Percentiles rank a stretch among this genome's conserved stretches.
phyloP scores from a whole-genome alignment of 1,140 invertebrate species.

The Hestina assimilis region DNA sequence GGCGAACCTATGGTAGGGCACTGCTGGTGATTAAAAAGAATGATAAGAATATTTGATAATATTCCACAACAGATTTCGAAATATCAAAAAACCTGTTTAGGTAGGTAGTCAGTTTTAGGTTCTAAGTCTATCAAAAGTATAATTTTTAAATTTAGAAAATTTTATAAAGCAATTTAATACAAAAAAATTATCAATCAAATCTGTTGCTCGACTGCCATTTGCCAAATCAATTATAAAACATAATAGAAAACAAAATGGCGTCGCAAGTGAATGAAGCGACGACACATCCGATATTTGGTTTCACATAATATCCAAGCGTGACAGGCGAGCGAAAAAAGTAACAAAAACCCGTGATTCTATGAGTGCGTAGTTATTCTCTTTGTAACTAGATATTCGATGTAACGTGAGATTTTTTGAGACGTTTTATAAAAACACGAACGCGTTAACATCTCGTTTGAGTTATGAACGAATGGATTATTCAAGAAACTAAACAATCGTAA shows the following conservation, averaged over 20 bases:
- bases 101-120: too few species aligned
- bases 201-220: not conserved
- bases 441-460: not conserved
- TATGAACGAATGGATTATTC: not conserved
- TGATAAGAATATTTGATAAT: too few species aligned
- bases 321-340: slow-evolving; percentile 11
- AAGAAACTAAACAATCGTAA: not conserved
- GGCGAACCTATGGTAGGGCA: too few species aligned
- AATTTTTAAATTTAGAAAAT: too few species aligned
- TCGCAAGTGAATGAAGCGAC: not conserved
- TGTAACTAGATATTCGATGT: slow-evolving; percentile 35
- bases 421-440: slow-evolving; percentile 13
- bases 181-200: not conserved
- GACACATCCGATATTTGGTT: slow-evolving; percentile 13
- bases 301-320: slow-evolving; percentile 17
- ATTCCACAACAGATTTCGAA: too few species aligned
- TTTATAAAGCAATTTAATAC: too few species aligned
- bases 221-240: not conserved
- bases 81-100: too few species aligned
- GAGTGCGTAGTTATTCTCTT: slow-evolving; percentile 25
- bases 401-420: slow-evolving; percentile 21
- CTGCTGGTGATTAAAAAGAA: too few species aligned
- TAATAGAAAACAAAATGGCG: slow-evolving; percentile 1
- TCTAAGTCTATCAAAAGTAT: too few species aligned
- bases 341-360: slow-evolving; percentile 6